Base-by-base conservation (phyloP, 2,797 vertebrate species). In the Phoeniculus purpureus region DNA sequence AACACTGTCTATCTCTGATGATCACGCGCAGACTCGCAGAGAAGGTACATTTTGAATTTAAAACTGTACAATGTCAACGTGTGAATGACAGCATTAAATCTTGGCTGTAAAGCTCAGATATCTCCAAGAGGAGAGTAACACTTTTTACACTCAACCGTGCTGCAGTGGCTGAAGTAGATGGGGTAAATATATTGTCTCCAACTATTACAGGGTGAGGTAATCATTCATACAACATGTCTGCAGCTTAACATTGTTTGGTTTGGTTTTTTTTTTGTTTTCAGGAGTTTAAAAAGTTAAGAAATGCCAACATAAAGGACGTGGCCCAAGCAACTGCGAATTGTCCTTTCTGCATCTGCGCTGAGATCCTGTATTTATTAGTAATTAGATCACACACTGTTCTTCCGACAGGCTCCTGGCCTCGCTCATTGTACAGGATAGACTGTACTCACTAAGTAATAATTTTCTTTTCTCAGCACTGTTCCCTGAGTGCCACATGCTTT, bases 381-480 rank as follows among this genome's bases (percentile, higher is more conserved):
- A 92, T 89, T 62, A 72, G 89, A 61, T 82, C 78, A 55, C 90
- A 93, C 0, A 5, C 93, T 94, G 89, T 34, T 87, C 82, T 62
- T 91, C 47, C 17, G 8, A 73, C 80, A 94, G 85, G 85, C 78
- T 87, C 89, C 59, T 4, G 4, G 84, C 84, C 81, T 83, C 26
- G 3, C 83, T 89, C 32, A 12, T 74, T 74, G 68, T 61, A 55
- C 65, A 65, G 61, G 88, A 77, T 29, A 80, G 78, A 48, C 68
- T 40, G 40, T 32, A 51, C 70, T 92, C 62, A 52, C 81, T 65
- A 48, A 82, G 84, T 43, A 94, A 88, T 65, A 80, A 89, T 81
- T 89, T 59, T 72, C 81, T 95, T 95, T 94, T 89, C 76, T 92
- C 70, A 81, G 90, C 0, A 1, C 90, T 94, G 52, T 88, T 94